These are phyloP conservation scores for Allygus modestus DNA, from an alignment of 2,888 invertebrate species.

Conservation along the genomic window DNA sequence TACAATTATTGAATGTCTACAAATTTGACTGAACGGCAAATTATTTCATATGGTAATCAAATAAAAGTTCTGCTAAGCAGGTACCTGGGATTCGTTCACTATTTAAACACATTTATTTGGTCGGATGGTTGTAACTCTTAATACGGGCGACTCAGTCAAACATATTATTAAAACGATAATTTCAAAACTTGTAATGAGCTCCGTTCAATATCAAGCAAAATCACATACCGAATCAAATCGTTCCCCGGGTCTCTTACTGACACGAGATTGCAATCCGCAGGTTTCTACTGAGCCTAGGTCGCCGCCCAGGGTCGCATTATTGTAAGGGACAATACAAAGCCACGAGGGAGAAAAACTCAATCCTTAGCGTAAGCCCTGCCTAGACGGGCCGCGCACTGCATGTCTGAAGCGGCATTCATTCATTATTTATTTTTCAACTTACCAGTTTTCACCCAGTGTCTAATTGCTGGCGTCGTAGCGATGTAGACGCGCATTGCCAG, in stretches of 20 bases:
- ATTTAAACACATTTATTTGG: too few relatives aligned
- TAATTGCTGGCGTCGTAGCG: neutral
- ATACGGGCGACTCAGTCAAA: too few relatives aligned
- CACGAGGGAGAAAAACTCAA: neutral
- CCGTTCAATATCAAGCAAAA: neutral
- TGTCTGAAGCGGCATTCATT: neutral
- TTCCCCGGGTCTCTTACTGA: neutral
- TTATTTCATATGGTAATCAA: too few relatives aligned
- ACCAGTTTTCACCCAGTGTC: conserved; percentile 16
- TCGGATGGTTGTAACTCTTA: too few relatives aligned
- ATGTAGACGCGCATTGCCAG: neutral
- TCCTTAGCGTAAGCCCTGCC: too few relatives aligned
- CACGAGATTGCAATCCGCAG: neutral
- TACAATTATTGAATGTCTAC: too few relatives aligned
- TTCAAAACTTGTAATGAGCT: too few relatives aligned
- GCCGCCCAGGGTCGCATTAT: neutral
- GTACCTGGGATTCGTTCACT: too few relatives aligned
- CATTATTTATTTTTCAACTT: conserved; percentile 20
- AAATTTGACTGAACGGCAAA: too few relatives aligned
- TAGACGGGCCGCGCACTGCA: neutral
- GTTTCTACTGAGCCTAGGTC: neutral
- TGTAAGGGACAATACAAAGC: neutral
- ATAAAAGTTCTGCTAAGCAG: too few relatives aligned
- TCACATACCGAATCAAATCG: neutral
- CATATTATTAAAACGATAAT: too few relatives aligned